phyloP scores from a whole-genome alignment of 2,113 vertebrate species.

The Grantiella picta region DNA sequence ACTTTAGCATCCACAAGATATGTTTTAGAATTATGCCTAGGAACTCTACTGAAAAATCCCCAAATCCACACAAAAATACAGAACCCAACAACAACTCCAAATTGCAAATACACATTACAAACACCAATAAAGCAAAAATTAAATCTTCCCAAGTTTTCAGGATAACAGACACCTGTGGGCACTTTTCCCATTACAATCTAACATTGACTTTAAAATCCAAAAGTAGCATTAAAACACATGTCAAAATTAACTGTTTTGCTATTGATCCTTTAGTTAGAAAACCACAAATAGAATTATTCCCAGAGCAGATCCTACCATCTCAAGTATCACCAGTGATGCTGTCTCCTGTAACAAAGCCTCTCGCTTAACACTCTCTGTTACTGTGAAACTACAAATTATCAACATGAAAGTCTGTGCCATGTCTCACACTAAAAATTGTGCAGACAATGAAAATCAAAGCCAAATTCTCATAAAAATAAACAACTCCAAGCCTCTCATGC shows the following conservation, averaged over 20 bases:
- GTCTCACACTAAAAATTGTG: background rate
- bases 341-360: background rate
- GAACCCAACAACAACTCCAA: background rate
- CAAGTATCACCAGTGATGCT: background rate
- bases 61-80: background rate
- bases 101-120: background rate
- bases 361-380: background rate
- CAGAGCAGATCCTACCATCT: background rate
- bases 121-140: background rate
- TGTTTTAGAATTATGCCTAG: background rate
- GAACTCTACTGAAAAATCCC: background rate
- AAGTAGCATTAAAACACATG: background rate
- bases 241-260: background rate
- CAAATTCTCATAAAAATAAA: background rate
- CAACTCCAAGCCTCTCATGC: background rate
- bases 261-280: background rate
- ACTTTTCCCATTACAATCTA: background rate
- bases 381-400: background rate
- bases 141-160: background rate
- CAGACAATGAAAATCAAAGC: background rate
- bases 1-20: background rate
- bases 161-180: background rate
- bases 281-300: background rate
- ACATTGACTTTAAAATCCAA: background rate
- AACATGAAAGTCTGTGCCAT: background rate